Percentiles rank a stretch among this genome's conserved stretches.
These are phyloP conservation scores for Pemphigus obesinymphae DNA, from an alignment of 1,140 invertebrate species.

Conservation along the genomic window DNA sequence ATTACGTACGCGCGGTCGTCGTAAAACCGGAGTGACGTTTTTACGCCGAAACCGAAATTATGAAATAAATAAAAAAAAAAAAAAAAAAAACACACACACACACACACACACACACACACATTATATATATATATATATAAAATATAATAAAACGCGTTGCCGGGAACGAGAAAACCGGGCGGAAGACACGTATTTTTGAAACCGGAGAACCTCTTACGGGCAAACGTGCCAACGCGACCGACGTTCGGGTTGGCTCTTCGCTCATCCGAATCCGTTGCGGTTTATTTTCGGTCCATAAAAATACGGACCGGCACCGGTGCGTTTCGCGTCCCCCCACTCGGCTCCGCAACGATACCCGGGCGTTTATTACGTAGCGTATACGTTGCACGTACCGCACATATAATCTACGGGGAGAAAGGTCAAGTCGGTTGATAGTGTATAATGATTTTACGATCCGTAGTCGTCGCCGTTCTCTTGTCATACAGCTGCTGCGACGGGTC, in stretches of 20 bases:
- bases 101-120: too few species aligned
- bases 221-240: conserved; percentile 26
- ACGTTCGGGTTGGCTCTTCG: conserved; percentile 25
- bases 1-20: neutral
- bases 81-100: neutral
- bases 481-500: neutral
- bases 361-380: too few species aligned
- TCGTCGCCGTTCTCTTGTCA: conserved; percentile 12
- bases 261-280: conserved; percentile 36
- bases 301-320: neutral
- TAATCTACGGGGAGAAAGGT: neutral
- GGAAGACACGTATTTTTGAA: conserved; percentile 38
- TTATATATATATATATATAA: too few species aligned
- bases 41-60: conserved; percentile 1
- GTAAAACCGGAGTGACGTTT: conserved; percentile 24
- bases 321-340: neutral
- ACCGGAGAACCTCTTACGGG: conserved; percentile 12
- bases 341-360: neutral
- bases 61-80: neutral
- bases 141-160: neutral
- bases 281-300: conserved; percentile 39
- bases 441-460: conserved; percentile 30
- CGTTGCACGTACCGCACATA: too few species aligned
- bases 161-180: neutral
- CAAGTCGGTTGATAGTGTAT: conserved; percentile 16